Evolutionary conservation across 1,140 invertebrate species (phyloP), one percentile per base, ranked within the genome.

Genomic region (Lordiphosa clarofinis): DNA sequence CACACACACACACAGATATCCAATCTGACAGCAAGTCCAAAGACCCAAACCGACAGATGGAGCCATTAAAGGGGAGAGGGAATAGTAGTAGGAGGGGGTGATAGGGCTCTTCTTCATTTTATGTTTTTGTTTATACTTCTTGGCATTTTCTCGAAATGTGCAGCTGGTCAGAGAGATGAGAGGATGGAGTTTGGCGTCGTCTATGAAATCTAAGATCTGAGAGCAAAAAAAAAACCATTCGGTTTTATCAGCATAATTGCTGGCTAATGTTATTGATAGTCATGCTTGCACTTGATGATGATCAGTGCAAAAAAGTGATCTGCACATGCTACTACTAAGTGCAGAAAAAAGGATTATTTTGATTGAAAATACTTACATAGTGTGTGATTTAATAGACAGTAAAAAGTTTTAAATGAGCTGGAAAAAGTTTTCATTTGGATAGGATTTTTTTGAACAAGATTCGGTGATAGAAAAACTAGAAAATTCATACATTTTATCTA

Each of bases 21-120:
- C 61, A 79, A 71, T 59, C 71, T 75, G 75, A 79, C 75, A 79
- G 66, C 64, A 63, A 64, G 52, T 54, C 24, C 50, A 50, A 38
- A 48, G 61, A 43, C 46, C 43, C 46, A 31, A 38, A 33, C 40
- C 46, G 36, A 67, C 63, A 56, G 62, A 56, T 56, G 60, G 62
- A 42, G 47, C 36, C n/a, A 13, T 19, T 54, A 54, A 64, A 42
- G 40, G 58, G 43, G 11, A 36, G 58, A 19, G 4, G 9, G 15
- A 33, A 31, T 13, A 19, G 31, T 24, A 9, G 3, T 31, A 11
- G 43, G 9, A 21, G 42, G 21, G 43, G 43, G 43, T 33, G 43
- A 46, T 46, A 46, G 43, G 43, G 43, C 43, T 46, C 31, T 46
- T 13, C 43, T 33, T 46, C 12, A 36, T 21, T 36, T 47, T 33